Evolutionary conservation across 2,888 invertebrate species (phyloP), one percentile per base, ranked within the genome.

Genomic region (Epirrhoe tristata): DNA sequence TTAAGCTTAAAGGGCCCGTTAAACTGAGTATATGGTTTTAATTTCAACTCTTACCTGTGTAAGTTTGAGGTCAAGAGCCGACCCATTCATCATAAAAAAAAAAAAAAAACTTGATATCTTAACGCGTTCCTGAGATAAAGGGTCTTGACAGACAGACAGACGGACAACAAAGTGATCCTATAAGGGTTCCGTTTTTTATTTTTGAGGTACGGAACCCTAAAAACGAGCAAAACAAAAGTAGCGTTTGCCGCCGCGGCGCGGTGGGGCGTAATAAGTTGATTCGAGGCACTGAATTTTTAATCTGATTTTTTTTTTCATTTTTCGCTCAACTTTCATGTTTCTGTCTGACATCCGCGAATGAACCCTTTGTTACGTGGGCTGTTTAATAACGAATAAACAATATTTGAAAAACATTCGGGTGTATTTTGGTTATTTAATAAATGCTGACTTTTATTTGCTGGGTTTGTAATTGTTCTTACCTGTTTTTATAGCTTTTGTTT

Each of bases 201-300:
- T n/a, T n/a, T n/a, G n/a, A n/a, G n/a, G n/a, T n/a, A n/a, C n/a
- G n/a, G n/a, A n/a, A n/a, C n/a, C n/a, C n/a, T n/a, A n/a, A n/a
- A n/a, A n/a, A n/a, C n/a, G n/a, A n/a, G n/a, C n/a, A 58, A 66
- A 71, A 74, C 67, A 74, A 72, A 67, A 55, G 66, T 58, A 66
- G 62, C 63, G 31, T 65, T 72, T 67, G 64, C 56, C 57, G 63
- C 16, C 55, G 65, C 69, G 65, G 65, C 55, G 65, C 69, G 65
- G 65, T 43, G 58, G 53, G 53, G 59, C 68, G 65, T 59, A 72
- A 66, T 72, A 71, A 72, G 66, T 72, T 73, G 67, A 71, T 74
- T 67, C 67, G 67, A 60, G 53, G 64, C 58, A 70, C 67, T 73
- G 68, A 71, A 68, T 70, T 71, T 63, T 70, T 74, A 72, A 71